A percentile compares a stretch with the other conserved stretches of the same genome.
Conservation (phyloP, 2,888 invertebrate genomes). For the Lypha dubia region DNA sequence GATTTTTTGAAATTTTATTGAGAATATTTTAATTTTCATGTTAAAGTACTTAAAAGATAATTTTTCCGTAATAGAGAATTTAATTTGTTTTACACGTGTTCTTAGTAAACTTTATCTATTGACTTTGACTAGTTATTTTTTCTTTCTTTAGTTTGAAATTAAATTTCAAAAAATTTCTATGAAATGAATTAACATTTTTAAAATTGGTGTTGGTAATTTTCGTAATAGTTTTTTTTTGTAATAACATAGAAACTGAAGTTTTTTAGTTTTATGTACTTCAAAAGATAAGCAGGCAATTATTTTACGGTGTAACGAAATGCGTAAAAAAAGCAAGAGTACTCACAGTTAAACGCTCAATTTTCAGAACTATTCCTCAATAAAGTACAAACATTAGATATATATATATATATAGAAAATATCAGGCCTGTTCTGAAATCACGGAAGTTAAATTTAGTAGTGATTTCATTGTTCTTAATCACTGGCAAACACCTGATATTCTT, state of each 20-base stretch:
- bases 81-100: background rate
- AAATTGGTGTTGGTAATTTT: conserved; percentile 25
- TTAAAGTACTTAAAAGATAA: conserved; percentile 77
- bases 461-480: too few relatives aligned
- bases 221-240: conserved; percentile 43
- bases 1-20: conserved; percentile 16
- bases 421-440: too few relatives aligned
- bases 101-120: conserved; percentile 26
- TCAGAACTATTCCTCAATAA: too few relatives aligned
- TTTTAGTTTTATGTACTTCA: background rate
- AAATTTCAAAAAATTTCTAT: conserved; percentile 38
- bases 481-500: too few relatives aligned
- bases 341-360: background rate
- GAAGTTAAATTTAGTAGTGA: too few relatives aligned
- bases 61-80: conserved; percentile 7
- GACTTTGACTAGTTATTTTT: conserved; percentile 28
- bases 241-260: background rate
- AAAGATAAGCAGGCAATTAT: background rate
- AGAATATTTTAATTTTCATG: conserved; percentile 76
- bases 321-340: background rate
- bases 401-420: too few relatives aligned
- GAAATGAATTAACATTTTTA: background rate
- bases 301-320: background rate
- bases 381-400: too few relatives aligned
- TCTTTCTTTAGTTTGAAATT: conserved; percentile 26